Evolutionary conservation across 2,888 invertebrate species (phyloP), one percentile per base, ranked within the genome.

Genomic region (Timema cristinae): DNA sequence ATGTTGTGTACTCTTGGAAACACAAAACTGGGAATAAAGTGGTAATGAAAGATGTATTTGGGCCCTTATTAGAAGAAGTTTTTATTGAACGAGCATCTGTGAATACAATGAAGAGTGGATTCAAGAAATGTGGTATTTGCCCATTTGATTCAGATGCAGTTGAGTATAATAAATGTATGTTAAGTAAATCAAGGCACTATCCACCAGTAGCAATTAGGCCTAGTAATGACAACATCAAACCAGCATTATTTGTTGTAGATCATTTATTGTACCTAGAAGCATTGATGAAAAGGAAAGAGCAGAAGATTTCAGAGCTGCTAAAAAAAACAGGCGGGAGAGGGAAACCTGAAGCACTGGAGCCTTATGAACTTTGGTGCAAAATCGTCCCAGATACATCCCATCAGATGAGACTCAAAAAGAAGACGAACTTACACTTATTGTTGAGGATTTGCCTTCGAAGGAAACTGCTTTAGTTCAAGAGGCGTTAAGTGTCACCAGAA

Each of bases 1-100:
- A 69, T 47, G 59, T 69, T 56, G 69, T 69, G 10, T 32, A 69
- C 51, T 54, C 54, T 11, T 69, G 69, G 69, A 69, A 69, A 69
- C 54, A 32, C 32, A 69, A 69, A 51, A 13, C 69, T 56, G 56
- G 69, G 13, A 52, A 69, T 54, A 69, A 69, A 56, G 69, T 69
- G 54, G 56, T 69, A 13, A 69, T 32, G 9, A 69, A 69, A 54
- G 69, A 7, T 48, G 69, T 56, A n/a, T 69, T 69, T 54, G 69
- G 69, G 11, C 56, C 47, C 10, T 49, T 69, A 6, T 47, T 69
- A 13, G 56, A 52, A 7, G 49, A 10, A 32, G 51, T 59, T 16
- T 56, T 69, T 69, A 56, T 8, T 56, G 32, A 16, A 16, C n/a
- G 56, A 48, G 69, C 69, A 47, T 54, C 69, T 32, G 56, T 49